Base-by-base conservation (phyloP, 2,113 vertebrate genomes). In the Formicarius rufipectus region DNA sequence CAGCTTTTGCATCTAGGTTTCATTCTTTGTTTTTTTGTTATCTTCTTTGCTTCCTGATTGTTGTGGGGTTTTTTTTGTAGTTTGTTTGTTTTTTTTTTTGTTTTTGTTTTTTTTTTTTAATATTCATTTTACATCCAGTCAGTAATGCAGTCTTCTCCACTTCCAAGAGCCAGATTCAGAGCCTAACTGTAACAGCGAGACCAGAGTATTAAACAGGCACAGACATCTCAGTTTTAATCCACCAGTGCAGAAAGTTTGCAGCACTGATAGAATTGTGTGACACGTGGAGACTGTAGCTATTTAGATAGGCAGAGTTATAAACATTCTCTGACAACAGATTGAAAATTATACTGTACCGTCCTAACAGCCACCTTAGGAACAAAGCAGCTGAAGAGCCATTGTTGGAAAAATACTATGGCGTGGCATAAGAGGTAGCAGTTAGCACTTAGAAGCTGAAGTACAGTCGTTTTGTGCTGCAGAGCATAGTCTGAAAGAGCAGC, bases 401-500 rank as follows among this genome's bases (percentile, higher is more conserved):
- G 73, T 21, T 68, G 71, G 55, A 58, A 91, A 90, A 86, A 77
- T 42, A 44, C 35, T 56, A 17, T 47, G 31, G 27, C 6, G 3
- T 42, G 40, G 23, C 24, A 21, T 31, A 39, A 69, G 45, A 68
- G 31, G 62, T 27, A 60, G 47, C 35, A 92, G 56, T 58, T 18
- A 93, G 50, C 72, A 87, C 75, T 91, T 63, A 80, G 67, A 69
- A 88, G 31, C 50, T 40, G 67, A 80, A 88, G 80, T 45, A 56
- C 1, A 0, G 52, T 6, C 40, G 62, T 27, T 87, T 44, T 83
- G 47, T 81, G 33, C 67, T 75, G 50, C 59, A 59, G 39, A 90
- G 52, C 10, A 18, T 31, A 73, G 55, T 37, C 79, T 91, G 55
- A 93, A 92, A 88, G 58, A 91, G 14, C 35, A 39, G 16, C 0